A percentile compares a stretch with the other conserved stretches of the same genome.
Evolutionary conservation across 2,797 vertebrate genomes (phyloP).

Genomic region (Chelon auratus): DNA sequence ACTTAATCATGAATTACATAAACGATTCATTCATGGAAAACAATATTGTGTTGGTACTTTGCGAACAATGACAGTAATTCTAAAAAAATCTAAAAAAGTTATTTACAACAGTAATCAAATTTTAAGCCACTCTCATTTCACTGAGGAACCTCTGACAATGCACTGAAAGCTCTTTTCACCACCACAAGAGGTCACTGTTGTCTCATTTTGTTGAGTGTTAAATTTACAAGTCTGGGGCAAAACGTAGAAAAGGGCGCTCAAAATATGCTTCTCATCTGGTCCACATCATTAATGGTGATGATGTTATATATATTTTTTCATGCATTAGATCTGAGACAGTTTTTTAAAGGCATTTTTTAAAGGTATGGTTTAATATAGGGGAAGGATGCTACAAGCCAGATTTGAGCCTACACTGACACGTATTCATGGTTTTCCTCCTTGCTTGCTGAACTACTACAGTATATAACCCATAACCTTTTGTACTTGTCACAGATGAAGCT

Average conservation of each 20-base stretch:
- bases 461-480: not conserved
- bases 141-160: not conserved
- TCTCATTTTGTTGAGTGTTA: not conserved
- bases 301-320: not conserved
- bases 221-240: not conserved
- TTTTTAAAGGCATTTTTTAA: not conserved
- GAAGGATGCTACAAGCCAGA: not conserved
- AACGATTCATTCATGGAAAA: not conserved
- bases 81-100: no score
- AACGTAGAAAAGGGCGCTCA: no score
- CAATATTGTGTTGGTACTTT: not conserved
- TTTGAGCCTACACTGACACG: not conserved
- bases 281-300: not conserved
- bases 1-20: not conserved
- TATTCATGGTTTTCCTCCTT: not conserved
- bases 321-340: not conserved
- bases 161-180: no score
- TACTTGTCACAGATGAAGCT: conserved; percentile 37
- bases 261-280: not conserved
- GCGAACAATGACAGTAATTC: no score
- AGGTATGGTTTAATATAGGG: not conserved
- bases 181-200: conserved; percentile 55
- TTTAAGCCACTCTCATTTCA: no score
- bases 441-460: not conserved
- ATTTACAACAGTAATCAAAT: not conserved